Percentiles rank a stretch among this genome's conserved stretches.
Conservation (phyloP, 2,797 vertebrate genomes). For the Miichthys miiuy region DNA sequence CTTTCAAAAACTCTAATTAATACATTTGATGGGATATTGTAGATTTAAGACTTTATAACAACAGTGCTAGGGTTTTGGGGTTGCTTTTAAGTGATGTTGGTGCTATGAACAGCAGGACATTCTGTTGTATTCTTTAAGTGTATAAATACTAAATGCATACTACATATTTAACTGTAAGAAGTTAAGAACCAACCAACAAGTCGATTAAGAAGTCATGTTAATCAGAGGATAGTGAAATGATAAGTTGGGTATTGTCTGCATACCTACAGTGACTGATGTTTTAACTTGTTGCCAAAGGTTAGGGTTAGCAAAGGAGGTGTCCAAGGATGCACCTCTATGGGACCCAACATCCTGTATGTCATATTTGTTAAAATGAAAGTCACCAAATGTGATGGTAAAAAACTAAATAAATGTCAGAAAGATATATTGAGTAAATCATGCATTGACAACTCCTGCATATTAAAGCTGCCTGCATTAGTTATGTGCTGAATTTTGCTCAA, state of each 20-base stretch:
- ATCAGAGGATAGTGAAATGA: not conserved
- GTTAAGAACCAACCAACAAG: not conserved
- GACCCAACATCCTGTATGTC: not conserved
- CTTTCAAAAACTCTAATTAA: not conserved
- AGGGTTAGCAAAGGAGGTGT: not conserved
- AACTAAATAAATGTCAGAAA: no score
- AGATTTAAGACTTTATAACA: no score
- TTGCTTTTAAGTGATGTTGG: not conserved
- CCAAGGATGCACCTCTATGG: not conserved
- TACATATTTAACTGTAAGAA: conserved; percentile 3
- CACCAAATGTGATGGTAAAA: no score
- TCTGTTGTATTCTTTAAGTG: not conserved
- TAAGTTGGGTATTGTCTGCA: not conserved
- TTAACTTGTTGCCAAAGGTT: not conserved
- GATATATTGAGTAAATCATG: no score
- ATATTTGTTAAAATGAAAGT: no score
- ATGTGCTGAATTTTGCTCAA: no score
- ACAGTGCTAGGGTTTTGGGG: not conserved
- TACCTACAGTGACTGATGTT: not conserved
- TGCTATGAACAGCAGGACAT: not conserved
- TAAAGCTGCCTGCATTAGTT: no score
- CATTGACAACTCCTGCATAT: no score
- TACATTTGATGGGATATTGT: not conserved
- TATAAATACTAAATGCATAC: not conserved
- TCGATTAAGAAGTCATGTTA: not conserved